Evolutionary conservation across 2,888 invertebrate genomes (phyloP), one percentile per base, ranked within the genome.

Genomic region (Nomada fabriciana): DNA sequence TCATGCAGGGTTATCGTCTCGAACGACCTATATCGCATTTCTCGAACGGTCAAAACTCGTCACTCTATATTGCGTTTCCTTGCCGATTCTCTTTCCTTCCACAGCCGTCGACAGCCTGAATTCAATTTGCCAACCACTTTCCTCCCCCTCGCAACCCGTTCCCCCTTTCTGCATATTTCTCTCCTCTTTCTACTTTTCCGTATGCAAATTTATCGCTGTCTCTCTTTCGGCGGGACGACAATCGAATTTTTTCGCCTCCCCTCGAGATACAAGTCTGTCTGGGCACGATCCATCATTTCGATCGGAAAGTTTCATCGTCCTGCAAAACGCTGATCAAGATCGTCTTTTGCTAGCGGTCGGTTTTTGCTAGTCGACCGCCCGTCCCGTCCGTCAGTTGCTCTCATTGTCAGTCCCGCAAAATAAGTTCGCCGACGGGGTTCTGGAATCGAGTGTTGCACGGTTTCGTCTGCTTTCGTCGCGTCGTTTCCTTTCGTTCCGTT

Each of bases 221-320:
- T 87, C 84, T 83, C 79, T 72, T 86, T 85, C 89, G 86, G 18
- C 82, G 83, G 86, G 88, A 82, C 84, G 84, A 83, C 71, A 86
- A 55, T 78, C 68, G 71, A 83, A 55, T 85, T 90, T 90, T 89
- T 89, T 90, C 87, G 89, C 86, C 86, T 29, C 86, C 85, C 86
- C 50, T 84, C 73, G 82, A 79, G 47, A 57, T 2, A 29, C 10
- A n/a, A 3, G 59, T 50, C 53, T 25, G 53, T 25, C 20, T 9
- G 36, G 57, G 20, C 59, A 57, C 55, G 11, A 36, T 25, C 20
- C 2, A 25, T 25, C 67, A 83, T 82, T 67, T 20, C 57, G 29
- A 20, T 2, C 18, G n/a, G 23, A 43, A 29, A 29, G 29, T 29
- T 29, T 29, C 0, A 13, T 47, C 47, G 47, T 47, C 15, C 47